Evolutionary conservation across 2,888 invertebrate species (phyloP), one percentile per base, ranked within the genome.

Genomic region (Clusia tigrina): DNA sequence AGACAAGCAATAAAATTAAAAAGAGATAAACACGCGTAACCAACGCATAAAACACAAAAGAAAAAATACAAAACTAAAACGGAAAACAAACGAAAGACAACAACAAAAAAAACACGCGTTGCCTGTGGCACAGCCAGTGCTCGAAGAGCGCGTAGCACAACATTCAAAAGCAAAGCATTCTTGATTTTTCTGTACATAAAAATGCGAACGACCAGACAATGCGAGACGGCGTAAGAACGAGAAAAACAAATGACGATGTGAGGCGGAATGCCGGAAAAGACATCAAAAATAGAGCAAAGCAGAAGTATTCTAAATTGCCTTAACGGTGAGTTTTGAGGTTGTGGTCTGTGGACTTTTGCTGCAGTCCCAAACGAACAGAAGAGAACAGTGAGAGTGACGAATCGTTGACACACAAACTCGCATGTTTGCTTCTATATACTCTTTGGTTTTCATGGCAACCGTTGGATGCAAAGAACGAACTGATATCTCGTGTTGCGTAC

Each of bases 181-280:
- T 20, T 48, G 20, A 18, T 48, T 48, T 48, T 48, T 48, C 20
- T 20, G 48, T 48, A 48, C 48, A 48, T 48, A 20, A 48, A 48
- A 48, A 48, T 48, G 48, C 48, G 48, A 48, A 48, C 18, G 22
- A 15, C n/a, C n/a, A 17, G 20, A 32, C 32, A 32, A 48, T 20
- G 22, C 48, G n/a, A 15, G n/a, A 20, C 48, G 18, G 48, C 48
- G 48, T 12, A n/a, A 48, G 22, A 48, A 48, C 48, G 22, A 48
- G 48, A 48, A 48, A 48, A 48, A 48, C 48, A 48, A 48, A 48
- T 20, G 48, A 48, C 18, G 20, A 22, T 48, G 48, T 48, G 48
- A 48, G 22, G 48, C 48, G 22, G 48, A 48, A 48, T 48, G 48
- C 48, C 48, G 48, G 20, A 48, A 15, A 48, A 48, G 22, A 48